A percentile compares a stretch with the other conserved stretches of the same genome.
These are phyloP conservation scores for Pachyrhynchus sulphureomaculatus DNA, from an alignment of 1,140 invertebrate species.

Conservation along the genomic window DNA sequence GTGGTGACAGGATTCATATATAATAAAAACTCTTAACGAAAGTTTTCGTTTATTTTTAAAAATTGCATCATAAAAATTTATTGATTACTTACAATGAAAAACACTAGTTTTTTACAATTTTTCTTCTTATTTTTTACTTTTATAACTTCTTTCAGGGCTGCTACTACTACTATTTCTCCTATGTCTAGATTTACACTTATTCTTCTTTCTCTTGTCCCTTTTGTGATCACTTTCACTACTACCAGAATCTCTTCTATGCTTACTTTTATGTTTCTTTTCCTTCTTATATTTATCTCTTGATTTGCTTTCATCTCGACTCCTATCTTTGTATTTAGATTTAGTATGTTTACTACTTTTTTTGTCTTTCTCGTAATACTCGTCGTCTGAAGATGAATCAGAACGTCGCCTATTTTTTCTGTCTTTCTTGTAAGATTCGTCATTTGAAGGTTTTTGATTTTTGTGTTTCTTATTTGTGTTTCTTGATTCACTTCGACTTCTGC, in stretches of 20 bases:
- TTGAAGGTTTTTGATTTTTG: neutral
- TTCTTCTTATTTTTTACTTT: conserved; percentile 10
- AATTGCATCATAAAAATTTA: too few relatives aligned
- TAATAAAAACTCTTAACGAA: too few relatives aligned
- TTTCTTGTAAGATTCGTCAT: neutral
- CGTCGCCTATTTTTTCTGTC: neutral
- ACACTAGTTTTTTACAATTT: too few relatives aligned
- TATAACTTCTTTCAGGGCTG: conserved; percentile 3
- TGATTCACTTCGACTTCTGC: neutral
- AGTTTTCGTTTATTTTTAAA: too few relatives aligned
- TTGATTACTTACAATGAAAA: too few relatives aligned
- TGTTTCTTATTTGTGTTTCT: neutral
- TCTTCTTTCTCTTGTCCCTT: conserved; percentile 17
- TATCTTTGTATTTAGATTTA: conserved; percentile 8
- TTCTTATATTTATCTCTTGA: conserved; percentile 10
- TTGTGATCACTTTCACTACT: conserved; percentile 15
- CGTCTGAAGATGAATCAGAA: neutral
- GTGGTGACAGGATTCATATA: too few relatives aligned
- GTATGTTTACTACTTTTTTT: neutral
- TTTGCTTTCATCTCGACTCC: conserved; percentile 5
- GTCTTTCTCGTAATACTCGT: neutral
- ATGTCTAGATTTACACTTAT: conserved; percentile 20
- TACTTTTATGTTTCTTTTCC: neutral
- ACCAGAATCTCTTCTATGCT: conserved; percentile 7
- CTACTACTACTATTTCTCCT: conserved; percentile 9